These are phyloP conservation scores for Ptiloglossa arizonensis DNA, from an alignment of 1,140 invertebrate genomes.

Conservation along the genomic window DNA sequence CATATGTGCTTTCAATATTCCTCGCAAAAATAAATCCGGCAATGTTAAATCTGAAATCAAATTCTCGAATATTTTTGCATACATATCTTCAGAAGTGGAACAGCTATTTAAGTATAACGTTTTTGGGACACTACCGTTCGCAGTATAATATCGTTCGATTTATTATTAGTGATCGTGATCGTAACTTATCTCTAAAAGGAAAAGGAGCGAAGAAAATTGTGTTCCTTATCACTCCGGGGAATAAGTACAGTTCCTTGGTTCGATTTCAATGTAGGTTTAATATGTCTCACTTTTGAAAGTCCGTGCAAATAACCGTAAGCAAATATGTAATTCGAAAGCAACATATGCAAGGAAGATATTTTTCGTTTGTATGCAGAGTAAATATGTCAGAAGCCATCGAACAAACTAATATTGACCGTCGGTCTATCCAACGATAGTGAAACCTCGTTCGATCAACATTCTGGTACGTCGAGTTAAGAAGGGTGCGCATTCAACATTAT, in stretches of 20 bases:
- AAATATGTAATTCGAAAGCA: slow-evolving; percentile 14
- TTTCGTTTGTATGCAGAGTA: slow-evolving; percentile 38
- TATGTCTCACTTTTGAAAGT: not conserved
- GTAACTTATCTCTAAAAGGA: too few relatives aligned
- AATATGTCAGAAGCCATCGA: slow-evolving; percentile 43
- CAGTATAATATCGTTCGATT: too few relatives aligned
- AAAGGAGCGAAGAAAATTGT: not conserved
- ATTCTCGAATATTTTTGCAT: too few relatives aligned
- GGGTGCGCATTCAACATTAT: not conserved
- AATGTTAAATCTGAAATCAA: too few relatives aligned
- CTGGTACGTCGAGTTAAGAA: not conserved
- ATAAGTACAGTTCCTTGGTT: not conserved
- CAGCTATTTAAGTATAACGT: too few relatives aligned
- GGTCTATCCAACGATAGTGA: slow-evolving; percentile 25
- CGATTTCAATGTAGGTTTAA: not conserved
- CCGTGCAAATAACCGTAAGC: not conserved
- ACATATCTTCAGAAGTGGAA: too few relatives aligned
- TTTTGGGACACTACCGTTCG: too few relatives aligned
- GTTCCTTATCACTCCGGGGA: not conserved
- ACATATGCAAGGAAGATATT: slow-evolving; percentile 39
- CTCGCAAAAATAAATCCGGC: too few relatives aligned
- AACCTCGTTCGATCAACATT: slow-evolving; percentile 34
- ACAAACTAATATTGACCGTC: slow-evolving; percentile 54
- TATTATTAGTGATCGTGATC: too few relatives aligned
- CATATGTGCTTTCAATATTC: too few relatives aligned